phyloP scores from a whole-genome alignment of 2,797 vertebrate genomes.

The Corythornis leucogaster region DNA sequence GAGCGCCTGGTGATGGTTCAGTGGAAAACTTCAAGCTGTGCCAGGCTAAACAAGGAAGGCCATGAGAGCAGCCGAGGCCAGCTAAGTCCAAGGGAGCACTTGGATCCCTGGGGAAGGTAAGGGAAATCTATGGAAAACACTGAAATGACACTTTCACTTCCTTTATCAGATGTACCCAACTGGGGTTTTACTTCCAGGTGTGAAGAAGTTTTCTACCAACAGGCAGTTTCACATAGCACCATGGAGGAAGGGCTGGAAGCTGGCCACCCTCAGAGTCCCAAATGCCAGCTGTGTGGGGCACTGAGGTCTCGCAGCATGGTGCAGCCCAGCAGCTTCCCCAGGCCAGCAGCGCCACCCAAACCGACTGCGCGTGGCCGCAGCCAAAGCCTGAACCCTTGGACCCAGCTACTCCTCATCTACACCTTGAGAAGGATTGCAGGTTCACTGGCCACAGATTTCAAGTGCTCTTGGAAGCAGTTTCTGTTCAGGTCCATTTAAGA shows the following conservation, averaged over 20 bases:
- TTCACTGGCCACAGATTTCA: background rate
- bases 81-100: background rate
- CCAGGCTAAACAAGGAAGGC: conserved; percentile 24
- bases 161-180: background rate
- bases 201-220: background rate
- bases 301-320: fast-evolving
- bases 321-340: background rate
- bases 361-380: fast-evolving
- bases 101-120: background rate
- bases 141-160: background rate
- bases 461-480: background rate
- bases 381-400: background rate
- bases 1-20: background rate
- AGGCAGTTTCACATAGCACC: background rate
- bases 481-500: background rate
- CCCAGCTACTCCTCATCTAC: background rate
- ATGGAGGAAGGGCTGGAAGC: background rate
- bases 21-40: conserved; percentile 5
- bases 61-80: background rate
- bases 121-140: background rate
- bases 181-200: background rate
- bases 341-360: background rate
- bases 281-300: fast-evolving
- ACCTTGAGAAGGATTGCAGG: fast-evolving
- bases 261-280: background rate